Percentiles rank a stretch among this genome's conserved stretches.
phyloP scores from a whole-genome alignment of 2,113 vertebrate genomes.

The Melanocharis versteri region DNA sequence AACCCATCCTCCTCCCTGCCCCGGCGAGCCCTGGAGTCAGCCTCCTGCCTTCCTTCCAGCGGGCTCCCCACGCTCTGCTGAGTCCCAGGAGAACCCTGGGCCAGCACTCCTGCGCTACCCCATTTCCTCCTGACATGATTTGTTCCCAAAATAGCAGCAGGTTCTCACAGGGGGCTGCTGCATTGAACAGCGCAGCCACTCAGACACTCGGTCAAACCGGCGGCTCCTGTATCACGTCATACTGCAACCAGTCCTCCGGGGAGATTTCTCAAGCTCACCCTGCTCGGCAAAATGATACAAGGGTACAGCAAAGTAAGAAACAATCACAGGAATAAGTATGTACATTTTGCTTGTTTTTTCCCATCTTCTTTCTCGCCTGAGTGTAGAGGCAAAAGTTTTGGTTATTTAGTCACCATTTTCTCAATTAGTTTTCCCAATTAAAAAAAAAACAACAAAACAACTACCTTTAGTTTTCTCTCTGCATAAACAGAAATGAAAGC shows the following conservation, averaged over 20 bases:
- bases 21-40: accelerated
- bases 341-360: not conserved
- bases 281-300: not conserved
- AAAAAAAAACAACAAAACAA: not conserved
- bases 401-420: not conserved
- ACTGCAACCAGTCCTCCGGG: not conserved
- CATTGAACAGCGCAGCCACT: accelerated
- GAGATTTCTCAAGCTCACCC: not conserved
- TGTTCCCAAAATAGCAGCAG: not conserved
- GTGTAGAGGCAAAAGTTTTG: not conserved
- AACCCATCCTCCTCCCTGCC: not conserved
- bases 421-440: not conserved
- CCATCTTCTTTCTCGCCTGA: not conserved
- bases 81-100: not conserved
- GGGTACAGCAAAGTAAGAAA: not conserved
- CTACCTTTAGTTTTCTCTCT: not conserved
- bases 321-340: not conserved
- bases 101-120: not conserved
- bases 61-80: accelerated
- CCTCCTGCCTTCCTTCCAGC: not conserved
- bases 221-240: not conserved
- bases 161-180: not conserved
- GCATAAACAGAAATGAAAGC: not conserved
- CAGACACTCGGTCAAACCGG: accelerated
- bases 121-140: not conserved